Conservation (phyloP, 2,888 invertebrate species). For the Ochlodes sylvanus region DNA sequence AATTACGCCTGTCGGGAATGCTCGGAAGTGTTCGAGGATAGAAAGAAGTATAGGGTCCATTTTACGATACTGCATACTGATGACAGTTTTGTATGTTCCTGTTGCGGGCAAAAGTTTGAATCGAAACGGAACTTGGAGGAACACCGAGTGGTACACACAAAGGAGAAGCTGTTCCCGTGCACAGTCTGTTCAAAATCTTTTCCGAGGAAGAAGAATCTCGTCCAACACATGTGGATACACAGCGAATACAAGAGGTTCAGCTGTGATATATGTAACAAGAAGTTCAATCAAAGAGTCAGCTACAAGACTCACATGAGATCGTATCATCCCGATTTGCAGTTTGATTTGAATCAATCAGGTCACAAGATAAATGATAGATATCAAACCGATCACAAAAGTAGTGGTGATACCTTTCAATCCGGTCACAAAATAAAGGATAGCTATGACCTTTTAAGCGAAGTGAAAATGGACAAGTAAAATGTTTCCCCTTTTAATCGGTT, state of each 20-base stretch:
- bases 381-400: too few species aligned
- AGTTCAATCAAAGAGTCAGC: slow-evolving; percentile 75
- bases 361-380: not conserved
- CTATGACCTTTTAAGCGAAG: not conserved
- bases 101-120: slow-evolving; percentile 70
- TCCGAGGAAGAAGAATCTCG: slow-evolving; percentile 70
- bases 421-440: slow-evolving; percentile 1
- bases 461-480: slow-evolving; percentile 5
- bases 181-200: slow-evolving; percentile 76
- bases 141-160: slow-evolving; percentile 82
- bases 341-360: slow-evolving; percentile 48
- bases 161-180: slow-evolving; percentile 79
- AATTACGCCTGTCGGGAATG: slow-evolving; percentile 68
- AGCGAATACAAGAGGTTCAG: slow-evolving; percentile 72
- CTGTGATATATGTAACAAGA: slow-evolving; percentile 70
- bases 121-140: slow-evolving; percentile 66
- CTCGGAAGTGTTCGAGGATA: slow-evolving; percentile 58
- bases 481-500: not conserved
- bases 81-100: slow-evolving; percentile 67
- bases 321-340: slow-evolving; percentile 66
- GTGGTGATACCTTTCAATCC: too few species aligned
- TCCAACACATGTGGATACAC: slow-evolving; percentile 77
- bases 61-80: slow-evolving; percentile 69
- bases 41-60: slow-evolving; percentile 65
- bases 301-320: slow-evolving; percentile 76